phyloP scores from a whole-genome alignment of 2,888 invertebrate genomes.

The Eubasilissa splendida region DNA sequence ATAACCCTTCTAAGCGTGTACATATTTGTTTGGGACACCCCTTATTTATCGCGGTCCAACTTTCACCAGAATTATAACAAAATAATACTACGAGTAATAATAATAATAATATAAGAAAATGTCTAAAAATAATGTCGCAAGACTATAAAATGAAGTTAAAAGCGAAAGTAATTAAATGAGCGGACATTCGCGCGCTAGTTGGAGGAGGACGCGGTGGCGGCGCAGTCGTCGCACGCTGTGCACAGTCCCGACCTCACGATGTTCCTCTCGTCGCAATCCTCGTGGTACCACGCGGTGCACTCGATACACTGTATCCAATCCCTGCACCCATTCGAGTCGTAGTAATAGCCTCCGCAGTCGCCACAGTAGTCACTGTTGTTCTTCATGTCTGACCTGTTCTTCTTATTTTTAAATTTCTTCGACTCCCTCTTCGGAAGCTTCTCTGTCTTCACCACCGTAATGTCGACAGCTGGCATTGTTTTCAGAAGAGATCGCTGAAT shows the following conservation, averaged over 20 bases:
- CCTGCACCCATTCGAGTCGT: conserved; percentile 44
- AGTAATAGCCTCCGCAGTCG: conserved; percentile 48
- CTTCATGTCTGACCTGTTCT: neutral
- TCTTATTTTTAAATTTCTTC: conserved; percentile 34
- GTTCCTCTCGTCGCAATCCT: conserved; percentile 47
- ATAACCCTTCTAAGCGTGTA: no score
- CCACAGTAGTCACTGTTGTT: conserved; percentile 46
- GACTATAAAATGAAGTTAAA: no score
- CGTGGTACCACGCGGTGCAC: conserved; percentile 46
- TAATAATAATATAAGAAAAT: no score
- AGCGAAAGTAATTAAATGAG: no score
- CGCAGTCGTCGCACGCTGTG: conserved; percentile 38
- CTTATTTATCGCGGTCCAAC: no score
- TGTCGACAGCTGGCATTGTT: conserved; percentile 35
- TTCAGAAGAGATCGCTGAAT: conserved; percentile 40
- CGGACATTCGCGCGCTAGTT: neutral
- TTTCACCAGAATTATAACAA: no score
- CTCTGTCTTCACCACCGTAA: conserved; percentile 39
- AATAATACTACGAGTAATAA: no score
- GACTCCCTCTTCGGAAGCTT: conserved; percentile 27
- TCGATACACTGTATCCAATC: conserved; percentile 48
- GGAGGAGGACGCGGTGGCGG: conserved; percentile 16
- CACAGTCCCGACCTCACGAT: conserved; percentile 46
- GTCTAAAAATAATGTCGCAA: no score
- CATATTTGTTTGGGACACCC: no score